phyloP scores from a whole-genome alignment of 1,140 invertebrate species.

The Pseudomyrmex cubaensis region DNA sequence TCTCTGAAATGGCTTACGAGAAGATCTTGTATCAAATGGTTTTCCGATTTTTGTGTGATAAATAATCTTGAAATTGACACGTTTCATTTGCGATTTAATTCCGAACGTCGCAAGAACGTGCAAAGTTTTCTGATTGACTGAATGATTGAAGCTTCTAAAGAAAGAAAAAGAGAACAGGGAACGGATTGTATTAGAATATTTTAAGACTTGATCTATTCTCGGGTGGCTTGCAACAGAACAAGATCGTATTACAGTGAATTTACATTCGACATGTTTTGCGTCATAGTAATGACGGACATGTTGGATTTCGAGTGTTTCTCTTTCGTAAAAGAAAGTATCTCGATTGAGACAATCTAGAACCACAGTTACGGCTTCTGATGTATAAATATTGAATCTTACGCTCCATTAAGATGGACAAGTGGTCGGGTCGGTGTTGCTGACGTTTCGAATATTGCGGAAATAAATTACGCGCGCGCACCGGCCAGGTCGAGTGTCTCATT shows the following conservation, averaged over 20 bases:
- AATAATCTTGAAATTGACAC: background rate
- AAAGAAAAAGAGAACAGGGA: background rate
- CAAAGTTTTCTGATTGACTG: background rate
- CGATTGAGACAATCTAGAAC: constrained; percentile 11
- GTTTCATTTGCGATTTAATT: background rate
- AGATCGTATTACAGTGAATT: background rate
- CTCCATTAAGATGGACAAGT: constrained; percentile 8
- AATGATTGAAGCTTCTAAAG: no score
- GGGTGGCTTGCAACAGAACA: constrained; percentile 9
- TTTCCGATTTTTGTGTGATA: constrained; percentile 10
- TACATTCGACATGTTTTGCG: background rate
- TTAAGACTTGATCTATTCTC: background rate
- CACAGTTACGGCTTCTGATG: background rate
- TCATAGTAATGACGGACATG: background rate
- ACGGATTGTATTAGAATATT: background rate
- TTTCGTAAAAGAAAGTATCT: constrained; percentile 19
- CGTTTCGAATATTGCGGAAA: constrained; percentile 52
- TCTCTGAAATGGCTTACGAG: constrained; percentile 15
- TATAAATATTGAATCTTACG: constrained; percentile 32
- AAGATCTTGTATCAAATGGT: background rate
- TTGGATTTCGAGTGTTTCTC: constrained; percentile 4
- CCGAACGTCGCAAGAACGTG: background rate
- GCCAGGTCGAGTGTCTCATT: constrained; percentile 41
- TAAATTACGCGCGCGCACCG: constrained; percentile 23
- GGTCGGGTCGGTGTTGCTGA: background rate